phyloP scores from a whole-genome alignment of 1,140 invertebrate genomes.

The Catajapyx aquilonaris region DNA sequence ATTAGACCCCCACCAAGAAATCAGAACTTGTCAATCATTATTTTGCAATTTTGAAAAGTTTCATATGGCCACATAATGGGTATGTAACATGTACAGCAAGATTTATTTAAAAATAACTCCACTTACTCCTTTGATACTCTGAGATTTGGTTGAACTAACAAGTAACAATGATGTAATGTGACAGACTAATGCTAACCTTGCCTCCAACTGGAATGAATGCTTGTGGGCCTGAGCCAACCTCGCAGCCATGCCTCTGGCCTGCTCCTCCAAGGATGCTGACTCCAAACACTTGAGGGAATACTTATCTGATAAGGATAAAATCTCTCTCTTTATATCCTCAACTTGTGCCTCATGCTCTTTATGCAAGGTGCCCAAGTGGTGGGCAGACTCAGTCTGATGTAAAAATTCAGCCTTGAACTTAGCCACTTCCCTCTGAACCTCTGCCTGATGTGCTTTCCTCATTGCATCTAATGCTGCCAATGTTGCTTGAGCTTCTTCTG shows the following conservation, averaged over 20 bases:
- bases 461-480: conserved; percentile 67
- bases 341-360: conserved; percentile 49
- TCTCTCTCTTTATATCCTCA: conserved; percentile 62
- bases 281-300: conserved; percentile 83
- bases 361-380: conserved; percentile 29
- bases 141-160: too few species aligned
- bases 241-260: conserved; percentile 47
- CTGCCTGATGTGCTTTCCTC: conserved; percentile 77
- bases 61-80: too few species aligned
- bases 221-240: conserved; percentile 58
- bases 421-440: conserved; percentile 66
- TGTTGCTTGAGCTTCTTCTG: conserved; percentile 60
- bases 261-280: conserved; percentile 63
- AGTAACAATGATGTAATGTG: too few species aligned
- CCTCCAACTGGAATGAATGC: conserved; percentile 52
- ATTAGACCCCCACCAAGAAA: too few species aligned
- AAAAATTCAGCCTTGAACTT: conserved; percentile 66
- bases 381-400: conserved; percentile 39
- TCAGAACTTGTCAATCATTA: too few species aligned
- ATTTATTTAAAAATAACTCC: too few species aligned
- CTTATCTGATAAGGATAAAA: conserved; percentile 68
- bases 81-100: too few species aligned
- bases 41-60: too few species aligned
- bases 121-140: too few species aligned
- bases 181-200: too few species aligned